Evolutionary conservation across 2,888 invertebrate species (phyloP), one percentile per base, ranked within the genome.

Genomic region (Campoplex capitator): DNA sequence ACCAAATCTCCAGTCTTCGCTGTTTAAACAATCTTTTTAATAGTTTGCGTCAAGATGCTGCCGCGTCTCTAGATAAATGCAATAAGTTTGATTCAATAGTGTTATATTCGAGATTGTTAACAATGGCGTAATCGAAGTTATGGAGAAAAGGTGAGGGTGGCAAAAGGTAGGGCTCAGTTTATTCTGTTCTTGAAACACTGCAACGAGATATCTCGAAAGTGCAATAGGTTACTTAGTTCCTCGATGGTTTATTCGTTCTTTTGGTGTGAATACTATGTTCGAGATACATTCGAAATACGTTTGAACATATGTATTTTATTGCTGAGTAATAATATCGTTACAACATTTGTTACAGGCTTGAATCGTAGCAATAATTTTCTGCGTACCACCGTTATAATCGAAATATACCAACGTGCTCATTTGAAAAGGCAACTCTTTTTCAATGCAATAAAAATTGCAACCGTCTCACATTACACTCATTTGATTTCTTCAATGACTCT

Each of bases 111-210:
- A 79, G 67, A 38, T 70, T 70, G 28, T 71, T 65, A 86, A 86
- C 86, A 86, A 86, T 83, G 86, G 79, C 68, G 83, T 71, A 79
- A 85, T 85, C 74, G 42, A 58, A 75, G 58, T 83, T 70, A 74
- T 38, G 32, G 75, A 70, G 73, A 62, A 79, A 86, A 86, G 86
- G 86, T 86, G 86, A 86, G 79, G 86, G 86, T 86, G 86, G 86
- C 71, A 77, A 77, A 73, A 86, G 80, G 82, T 83, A 74, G 76
- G 83, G 78, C 78, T 74, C 56, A 13, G 28, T 23, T 76, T 86
- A 68, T 77, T 73, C 32, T 71, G 54, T 38, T 80, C 56, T 75
- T 74, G 65, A 51, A 65, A 16, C 62, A 70, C 28, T 68, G 71
- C 76, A 73, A 80, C 76, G 70, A 79, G 83, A 86, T 67, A 84